Evolutionary conservation across 1,140 invertebrate genomes (phyloP), one percentile per base, ranked within the genome.

Genomic region (Drosophila quadrilineata): DNA sequence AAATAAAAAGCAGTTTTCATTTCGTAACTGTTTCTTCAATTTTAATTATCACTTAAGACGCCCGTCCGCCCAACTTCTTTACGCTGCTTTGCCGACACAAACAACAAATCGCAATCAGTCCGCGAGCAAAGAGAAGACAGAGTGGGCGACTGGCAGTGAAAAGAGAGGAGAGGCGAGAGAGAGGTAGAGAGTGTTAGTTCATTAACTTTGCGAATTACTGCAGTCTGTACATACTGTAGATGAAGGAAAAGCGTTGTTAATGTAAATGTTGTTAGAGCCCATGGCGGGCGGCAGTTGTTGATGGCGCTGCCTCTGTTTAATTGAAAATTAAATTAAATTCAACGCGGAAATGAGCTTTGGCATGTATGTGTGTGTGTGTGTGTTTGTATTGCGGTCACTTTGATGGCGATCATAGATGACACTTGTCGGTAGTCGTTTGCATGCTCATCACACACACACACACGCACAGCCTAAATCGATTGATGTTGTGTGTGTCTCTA

Each of bases 11-110:
- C 77, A 74, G 71, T 73, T 73, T 70, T 73, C 64, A 58, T 70
- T 73, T 82, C 70, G 71, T 82, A 82, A 84, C 77, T 82, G 77
- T 82, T 82, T 82, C 77, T 84, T 73, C 63, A 66, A 75, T 70
- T 62, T 82, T 84, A 82, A 77, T 68, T 70, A 70, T 70, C 66
- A 69, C 66, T 70, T 65, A 69, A 69, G 69, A 56, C 35, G 41
- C 28, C 36, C 54, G 53, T 33, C n/a, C n/a, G n/a, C n/a, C n/a
- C n/a, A n/a, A n/a, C n/a, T n/a, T n/a, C 33, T 41, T 50, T 21
- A 52, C 60, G 43, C 49, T 59, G 31, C n/a, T 31, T 57, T 31
- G 10, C 29, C 21, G 62, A 48, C 52, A 67, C 19, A 52, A 70
- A 19, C 35, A 65, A 28, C 35, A 57, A 63, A 68, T 46, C 59